Evolutionary conservation across 2,113 vertebrate species (phyloP), one percentile per base, ranked within the genome.

Genomic region (Tiliqua scincoides): DNA sequence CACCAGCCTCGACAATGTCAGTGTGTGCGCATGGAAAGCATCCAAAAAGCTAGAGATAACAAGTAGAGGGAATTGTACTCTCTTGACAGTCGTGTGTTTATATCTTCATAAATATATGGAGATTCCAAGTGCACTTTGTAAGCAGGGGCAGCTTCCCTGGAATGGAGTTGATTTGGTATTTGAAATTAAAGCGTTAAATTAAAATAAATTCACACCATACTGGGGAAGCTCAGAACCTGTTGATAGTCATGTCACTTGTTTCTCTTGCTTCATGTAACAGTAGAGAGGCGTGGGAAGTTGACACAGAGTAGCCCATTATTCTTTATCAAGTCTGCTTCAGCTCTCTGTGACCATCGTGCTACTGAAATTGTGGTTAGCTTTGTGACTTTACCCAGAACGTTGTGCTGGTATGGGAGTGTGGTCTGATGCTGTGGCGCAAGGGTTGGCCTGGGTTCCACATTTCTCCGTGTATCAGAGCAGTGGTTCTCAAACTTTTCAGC

Each of bases 1-100:
- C 86, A 91, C 88, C 87, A 87, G 81, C 73, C 48, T 89, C 62
- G 35, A 82, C 0, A 1, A 48, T 87, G 68, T 18, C 65, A 52
- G 2, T 30, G 21, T 59, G 35, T 21, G 37, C 5, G 48, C 57
- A 75, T 0, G 73, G 0, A 12, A 61, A 8, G 0, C n/a, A 68
- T 40, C 85, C 89, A 8, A 6, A 90, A 48, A 74, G 48, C 20
- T 30, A 1, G 0, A 43, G 37, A 43, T 48, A 61, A 82, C 86
- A 76, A 72, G 40, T 63, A 37, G 30, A 57, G 85, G 0, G 0
- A 1, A 43, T 89, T 71, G 11, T 15, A 5, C 0, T 0, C 61
- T 89, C 35, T 84, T 89, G 54, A 30, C 81, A 30, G 48, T 75
- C 15, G 68, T 35, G 32, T 80, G 70, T 83, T 90, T 10, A 0